Conservation (phyloP, 1,140 invertebrate genomes). For the Drosophila takahashii region DNA sequence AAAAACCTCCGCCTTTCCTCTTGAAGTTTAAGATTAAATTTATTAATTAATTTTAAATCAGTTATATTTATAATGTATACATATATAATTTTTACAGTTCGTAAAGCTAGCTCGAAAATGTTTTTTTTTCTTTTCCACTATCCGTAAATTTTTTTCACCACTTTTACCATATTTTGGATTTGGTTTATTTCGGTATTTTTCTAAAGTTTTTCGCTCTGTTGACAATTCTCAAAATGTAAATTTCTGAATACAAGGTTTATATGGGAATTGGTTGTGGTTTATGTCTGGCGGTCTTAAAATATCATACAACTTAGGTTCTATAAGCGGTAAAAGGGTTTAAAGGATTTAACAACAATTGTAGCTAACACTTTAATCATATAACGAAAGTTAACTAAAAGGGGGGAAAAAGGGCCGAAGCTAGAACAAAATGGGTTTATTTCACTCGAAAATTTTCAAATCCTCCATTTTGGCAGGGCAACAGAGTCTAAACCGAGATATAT, state of each 20-base stretch:
- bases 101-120: constrained; percentile 75
- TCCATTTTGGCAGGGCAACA: not conserved
- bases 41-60: constrained; percentile 74
- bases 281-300: constrained; percentile 50
- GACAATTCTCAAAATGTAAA: constrained; percentile 2
- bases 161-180: constrained; percentile 30
- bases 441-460: constrained; percentile 5
- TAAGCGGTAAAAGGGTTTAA: constrained; percentile 22
- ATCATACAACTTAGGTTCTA: constrained; percentile 53
- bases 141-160: constrained; percentile 45
- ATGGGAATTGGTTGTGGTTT: not conserved
- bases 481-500: constrained; percentile 52
- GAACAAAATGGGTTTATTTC: constrained; percentile 11
- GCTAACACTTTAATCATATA: constrained; percentile 56
- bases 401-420: not conserved
- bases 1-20: not conserved
- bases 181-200: constrained; percentile 12
- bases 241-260: constrained; percentile 27
- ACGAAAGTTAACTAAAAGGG: constrained; percentile 45
- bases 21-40: constrained; percentile 70
- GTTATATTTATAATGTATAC: constrained; percentile 79
- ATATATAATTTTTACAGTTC: constrained; percentile 80
- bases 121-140: constrained; percentile 36
- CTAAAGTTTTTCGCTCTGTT: constrained; percentile 31
- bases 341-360: constrained; percentile 67